phyloP scores from a whole-genome alignment of 2,113 vertebrate species.

The Nannobrachium achirus region DNA sequence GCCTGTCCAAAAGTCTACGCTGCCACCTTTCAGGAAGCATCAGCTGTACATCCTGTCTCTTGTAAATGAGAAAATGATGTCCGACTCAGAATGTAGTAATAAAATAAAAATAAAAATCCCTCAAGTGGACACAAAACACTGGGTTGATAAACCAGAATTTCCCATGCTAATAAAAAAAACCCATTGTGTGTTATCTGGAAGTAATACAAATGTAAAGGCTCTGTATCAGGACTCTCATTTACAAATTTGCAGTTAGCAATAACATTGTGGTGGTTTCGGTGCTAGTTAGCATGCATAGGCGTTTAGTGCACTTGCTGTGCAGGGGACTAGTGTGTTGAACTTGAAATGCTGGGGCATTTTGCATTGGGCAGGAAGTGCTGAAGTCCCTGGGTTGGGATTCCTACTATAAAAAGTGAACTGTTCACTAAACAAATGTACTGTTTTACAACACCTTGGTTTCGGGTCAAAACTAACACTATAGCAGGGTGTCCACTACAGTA shows the following conservation, averaged over 20 bases:
- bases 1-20: no score
- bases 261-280: background rate
- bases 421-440: constrained; percentile 7
- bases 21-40: no score
- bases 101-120: background rate
- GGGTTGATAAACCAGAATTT: background rate
- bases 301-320: constrained; percentile 32
- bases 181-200: background rate
- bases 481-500: constrained; percentile 11
- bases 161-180: background rate
- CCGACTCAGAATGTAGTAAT: background rate
- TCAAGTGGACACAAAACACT: constrained; percentile 1
- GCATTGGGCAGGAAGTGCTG: constrained; percentile 19
- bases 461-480: constrained; percentile 2
- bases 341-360: constrained; percentile 19
- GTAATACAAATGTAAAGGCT: background rate
- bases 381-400: constrained; percentile 28
- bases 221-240: background rate
- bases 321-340: constrained; percentile 34
- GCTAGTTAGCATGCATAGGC: constrained; percentile 4
- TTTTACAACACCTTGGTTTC: background rate
- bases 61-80: no score
- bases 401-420: constrained; percentile 28
- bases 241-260: background rate
- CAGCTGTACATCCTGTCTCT: background rate